Evolutionary conservation across 1,140 invertebrate species (phyloP), one percentile per base, ranked within the genome.

Genomic region (Sarcophaga peregrina): DNA sequence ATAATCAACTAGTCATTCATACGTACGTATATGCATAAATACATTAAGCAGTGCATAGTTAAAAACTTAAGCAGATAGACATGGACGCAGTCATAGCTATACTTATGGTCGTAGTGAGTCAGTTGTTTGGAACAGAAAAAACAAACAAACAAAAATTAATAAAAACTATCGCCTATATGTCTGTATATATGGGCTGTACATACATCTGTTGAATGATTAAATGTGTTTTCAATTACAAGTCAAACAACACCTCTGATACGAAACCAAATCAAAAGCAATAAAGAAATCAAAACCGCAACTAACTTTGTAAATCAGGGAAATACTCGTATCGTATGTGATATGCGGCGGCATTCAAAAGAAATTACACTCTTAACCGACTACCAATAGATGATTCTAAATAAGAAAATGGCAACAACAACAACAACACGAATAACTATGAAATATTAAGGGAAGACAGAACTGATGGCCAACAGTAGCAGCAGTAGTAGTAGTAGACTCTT

Each of bases 221-320:
- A 78, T 78, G 20, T 48, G 47, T 78, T 78, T 78, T 25, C 46
- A 78, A 78, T 78, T 78, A 78, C 75, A 78, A 48, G 75, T 78
- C 75, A 78, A 37, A 78, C 75, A 68, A 78, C 75, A 78, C 75
- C 48, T 68, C 20, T 20, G 17, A 8, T 9, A 68, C 17, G 58
- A 17, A 68, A 68, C 58, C 54, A n/a, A 58, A 58, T 58, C 54
- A 13, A 58, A 58, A 58, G 15, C 13, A n/a, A 58, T n/a, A 58
- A 8, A 76, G 74, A 47, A 47, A 76, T 48, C 10, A 48, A n/a
- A 47, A 76, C 47, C 45, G 74, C 74, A 76, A 76, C 45, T 47
- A 76, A 37, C 25, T 2, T 4, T 37, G 25, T 37, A 37, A 37
- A 37, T 37, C 25, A 37, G 25, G 25, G 4, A 37, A 37, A 37